Conservation (phyloP, 2,797 vertebrate species). For the Heterohyrax brucei region DNA sequence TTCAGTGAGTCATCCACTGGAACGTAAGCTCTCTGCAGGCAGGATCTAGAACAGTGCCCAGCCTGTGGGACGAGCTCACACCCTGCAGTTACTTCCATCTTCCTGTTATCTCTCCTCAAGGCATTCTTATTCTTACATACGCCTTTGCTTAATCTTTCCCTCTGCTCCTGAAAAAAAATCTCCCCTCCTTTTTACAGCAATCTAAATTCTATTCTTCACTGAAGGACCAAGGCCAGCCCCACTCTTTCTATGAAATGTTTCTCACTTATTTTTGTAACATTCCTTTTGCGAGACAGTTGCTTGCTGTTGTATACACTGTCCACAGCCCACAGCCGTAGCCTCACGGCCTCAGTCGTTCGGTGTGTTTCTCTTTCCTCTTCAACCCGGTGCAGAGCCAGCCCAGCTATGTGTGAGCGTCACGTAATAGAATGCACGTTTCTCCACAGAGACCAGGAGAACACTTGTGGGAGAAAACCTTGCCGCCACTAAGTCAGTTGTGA, state of each 20-base stretch:
- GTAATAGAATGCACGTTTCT: background rate
- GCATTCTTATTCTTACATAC: background rate
- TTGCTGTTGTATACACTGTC: background rate
- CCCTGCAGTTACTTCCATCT: accelerated
- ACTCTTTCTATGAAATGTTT: background rate
- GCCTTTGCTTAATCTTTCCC: background rate
- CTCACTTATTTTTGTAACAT: background rate
- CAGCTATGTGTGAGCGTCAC: background rate
- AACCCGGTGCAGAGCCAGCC: background rate
- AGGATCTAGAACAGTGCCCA: background rate
- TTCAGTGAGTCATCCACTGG: background rate
- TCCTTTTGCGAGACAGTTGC: background rate
- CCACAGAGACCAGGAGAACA: background rate
- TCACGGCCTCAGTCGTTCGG: background rate
- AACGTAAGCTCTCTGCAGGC: background rate
- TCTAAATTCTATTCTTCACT: background rate
- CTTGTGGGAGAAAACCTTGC: background rate
- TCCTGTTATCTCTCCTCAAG: background rate
- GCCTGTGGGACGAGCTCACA: background rate
- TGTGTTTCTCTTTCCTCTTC: background rate
- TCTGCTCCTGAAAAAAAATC: background rate
- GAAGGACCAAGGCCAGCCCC: background rate
- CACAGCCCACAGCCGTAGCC: background rate
- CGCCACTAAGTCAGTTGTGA: background rate
- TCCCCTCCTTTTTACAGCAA: background rate